These are phyloP conservation scores for Temnothorax nylanderi DNA, from an alignment of 1,140 invertebrate species.

Conservation along the genomic window DNA sequence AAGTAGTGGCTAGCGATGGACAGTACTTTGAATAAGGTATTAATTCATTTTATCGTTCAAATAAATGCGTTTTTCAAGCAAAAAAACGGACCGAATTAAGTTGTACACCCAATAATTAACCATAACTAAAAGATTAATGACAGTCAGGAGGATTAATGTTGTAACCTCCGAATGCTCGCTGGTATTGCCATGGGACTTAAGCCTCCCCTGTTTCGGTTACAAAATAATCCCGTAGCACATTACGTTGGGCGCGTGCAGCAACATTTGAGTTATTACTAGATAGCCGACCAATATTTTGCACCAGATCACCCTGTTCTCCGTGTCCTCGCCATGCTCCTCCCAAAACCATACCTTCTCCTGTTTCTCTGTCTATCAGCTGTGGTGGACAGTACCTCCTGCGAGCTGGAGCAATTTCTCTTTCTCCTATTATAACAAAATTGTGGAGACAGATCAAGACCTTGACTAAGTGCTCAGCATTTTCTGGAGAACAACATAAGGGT, in stretches of 20 bases:
- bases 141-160: too few species aligned
- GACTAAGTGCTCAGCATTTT: background rate
- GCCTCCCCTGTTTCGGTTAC: background rate
- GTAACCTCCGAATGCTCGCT: too few species aligned
- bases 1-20: too few species aligned
- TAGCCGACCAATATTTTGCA: background rate
- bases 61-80: too few species aligned
- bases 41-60: too few species aligned
- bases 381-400: background rate
- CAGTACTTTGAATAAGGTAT: too few species aligned
- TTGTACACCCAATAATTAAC: too few species aligned
- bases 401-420: background rate
- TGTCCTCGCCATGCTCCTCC: background rate
- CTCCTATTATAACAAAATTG: background rate
- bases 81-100: too few species aligned
- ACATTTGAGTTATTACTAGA: background rate
- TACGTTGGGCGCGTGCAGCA: background rate
- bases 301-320: background rate
- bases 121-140: too few species aligned
- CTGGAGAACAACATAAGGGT: background rate
- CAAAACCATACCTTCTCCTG: background rate
- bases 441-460: background rate
- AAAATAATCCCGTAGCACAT: constrained; percentile 3
- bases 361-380: background rate
- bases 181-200: too few species aligned